Conservation (phyloP, 2,113 vertebrate genomes). For the Chaenocephalus aceratus region DNA sequence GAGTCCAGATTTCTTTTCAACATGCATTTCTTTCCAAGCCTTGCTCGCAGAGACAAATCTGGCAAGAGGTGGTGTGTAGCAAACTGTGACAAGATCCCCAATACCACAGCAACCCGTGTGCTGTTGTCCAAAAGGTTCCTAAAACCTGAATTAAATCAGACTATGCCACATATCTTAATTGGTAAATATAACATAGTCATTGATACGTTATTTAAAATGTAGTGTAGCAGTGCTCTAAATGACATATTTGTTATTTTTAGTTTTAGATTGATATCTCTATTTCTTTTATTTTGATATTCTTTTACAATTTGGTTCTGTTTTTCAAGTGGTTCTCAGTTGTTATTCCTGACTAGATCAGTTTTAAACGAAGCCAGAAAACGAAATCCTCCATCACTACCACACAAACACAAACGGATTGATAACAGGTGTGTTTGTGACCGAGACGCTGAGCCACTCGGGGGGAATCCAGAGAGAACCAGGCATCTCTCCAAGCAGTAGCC, state of each 20-base stretch:
- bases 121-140: too few species aligned
- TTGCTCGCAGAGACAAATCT: too few species aligned
- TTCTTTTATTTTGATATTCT: not conserved
- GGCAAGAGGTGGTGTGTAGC: too few species aligned
- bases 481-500: conserved; percentile 47
- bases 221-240: too few species aligned
- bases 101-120: too few species aligned
- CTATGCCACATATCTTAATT: too few species aligned
- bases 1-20: too few species aligned
- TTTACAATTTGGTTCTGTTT: not conserved
- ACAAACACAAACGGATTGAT: conserved; percentile 21
- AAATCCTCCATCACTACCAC: not conserved
- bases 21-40: too few species aligned
- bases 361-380: not conserved
- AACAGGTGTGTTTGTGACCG: conserved; percentile 42
- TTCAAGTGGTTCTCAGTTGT: not conserved
- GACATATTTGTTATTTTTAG: not conserved
- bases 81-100: too few species aligned
- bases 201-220: too few species aligned
- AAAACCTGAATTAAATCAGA: too few species aligned
- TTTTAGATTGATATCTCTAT: not conserved
- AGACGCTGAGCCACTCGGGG: conserved; percentile 6
- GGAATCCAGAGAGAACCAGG: conserved; percentile 27
- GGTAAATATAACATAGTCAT: too few species aligned
- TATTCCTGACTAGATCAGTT: not conserved